A percentile compares a stretch with the other conserved stretches of the same genome.
phyloP scores from a whole-genome alignment of 2,113 vertebrate genomes.

The Pelecanus crispus region DNA sequence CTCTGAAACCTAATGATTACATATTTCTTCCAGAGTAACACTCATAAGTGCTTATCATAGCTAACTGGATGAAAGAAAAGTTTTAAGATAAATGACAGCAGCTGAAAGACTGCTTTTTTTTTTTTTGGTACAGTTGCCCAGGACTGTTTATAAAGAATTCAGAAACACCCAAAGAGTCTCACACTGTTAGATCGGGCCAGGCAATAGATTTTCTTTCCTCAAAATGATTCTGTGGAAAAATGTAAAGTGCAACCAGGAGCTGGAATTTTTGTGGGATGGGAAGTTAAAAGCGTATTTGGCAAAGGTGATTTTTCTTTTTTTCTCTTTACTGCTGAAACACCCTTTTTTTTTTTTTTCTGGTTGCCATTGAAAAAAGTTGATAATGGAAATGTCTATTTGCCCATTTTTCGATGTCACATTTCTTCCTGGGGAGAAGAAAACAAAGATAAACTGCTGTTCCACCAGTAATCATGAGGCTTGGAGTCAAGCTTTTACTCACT shows the following conservation, averaged over 20 bases:
- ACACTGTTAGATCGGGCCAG: neutral
- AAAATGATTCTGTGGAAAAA: neutral
- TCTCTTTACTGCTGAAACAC: neutral
- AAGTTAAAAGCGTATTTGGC: neutral
- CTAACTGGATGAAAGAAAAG: slow-evolving; percentile 35
- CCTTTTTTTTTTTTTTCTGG: neutral
- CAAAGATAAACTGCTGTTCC: neutral
- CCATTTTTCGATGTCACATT: neutral
- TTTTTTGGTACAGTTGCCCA: neutral
- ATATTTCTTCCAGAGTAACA: slow-evolving; percentile 29
- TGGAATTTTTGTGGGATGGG: neutral
- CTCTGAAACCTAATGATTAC: slow-evolving; percentile 32
- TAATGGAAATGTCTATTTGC: neutral
- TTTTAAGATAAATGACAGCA: slow-evolving; percentile 30
- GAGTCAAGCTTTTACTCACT: neutral
- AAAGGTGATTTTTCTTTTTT: neutral
- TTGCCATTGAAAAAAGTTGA: neutral
- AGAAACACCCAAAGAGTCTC: slow-evolving; percentile 19
- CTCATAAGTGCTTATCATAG: slow-evolving; percentile 19
- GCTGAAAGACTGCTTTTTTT: neutral
- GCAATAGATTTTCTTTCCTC: neutral
- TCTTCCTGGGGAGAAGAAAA: neutral
- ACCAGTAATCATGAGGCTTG: neutral
- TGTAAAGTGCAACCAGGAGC: neutral
- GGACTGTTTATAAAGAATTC: slow-evolving; percentile 22